phyloP scores from a whole-genome alignment of 2,113 vertebrate species.

The Stomatorhinus ivindoensis region DNA sequence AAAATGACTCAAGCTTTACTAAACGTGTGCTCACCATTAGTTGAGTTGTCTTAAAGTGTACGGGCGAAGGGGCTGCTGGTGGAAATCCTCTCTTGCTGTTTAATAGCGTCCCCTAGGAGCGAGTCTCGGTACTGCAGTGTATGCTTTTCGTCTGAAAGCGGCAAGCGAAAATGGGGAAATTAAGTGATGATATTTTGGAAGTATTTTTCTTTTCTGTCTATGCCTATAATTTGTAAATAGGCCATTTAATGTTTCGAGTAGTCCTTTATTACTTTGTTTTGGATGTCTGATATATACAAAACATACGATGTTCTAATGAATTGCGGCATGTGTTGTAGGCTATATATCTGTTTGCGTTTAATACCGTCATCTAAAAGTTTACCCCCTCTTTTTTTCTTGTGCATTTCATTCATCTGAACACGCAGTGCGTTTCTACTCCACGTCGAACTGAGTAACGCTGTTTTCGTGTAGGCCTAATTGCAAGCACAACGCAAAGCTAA shows the following conservation, averaged over 20 bases:
- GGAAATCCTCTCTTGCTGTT: slow-evolving; percentile 22
- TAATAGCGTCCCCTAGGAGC: slow-evolving; percentile 33
- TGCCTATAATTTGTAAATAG: background rate
- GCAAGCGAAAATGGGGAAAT: background rate
- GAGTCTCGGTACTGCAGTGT: background rate
- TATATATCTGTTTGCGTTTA: background rate
- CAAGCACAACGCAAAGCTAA: background rate
- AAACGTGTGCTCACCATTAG: background rate
- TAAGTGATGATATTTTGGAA: background rate
- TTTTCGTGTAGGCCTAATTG: background rate
- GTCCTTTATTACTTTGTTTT: background rate
- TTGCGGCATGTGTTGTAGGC: background rate
- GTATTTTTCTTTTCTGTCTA: background rate
- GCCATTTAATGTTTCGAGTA: background rate
- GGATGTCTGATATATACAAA: background rate
- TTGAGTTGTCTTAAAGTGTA: background rate
- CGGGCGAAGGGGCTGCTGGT: background rate
- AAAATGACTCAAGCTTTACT: background rate
- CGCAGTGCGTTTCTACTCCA: background rate
- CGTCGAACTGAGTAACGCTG: background rate
- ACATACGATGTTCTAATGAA: background rate
- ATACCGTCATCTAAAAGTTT: background rate
- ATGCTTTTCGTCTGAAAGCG: background rate
- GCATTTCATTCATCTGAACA: background rate
- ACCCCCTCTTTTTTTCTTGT: background rate